Evolutionary conservation across 2,888 invertebrate species (phyloP).

Genomic region (Drosophila kanekoi): DNA sequence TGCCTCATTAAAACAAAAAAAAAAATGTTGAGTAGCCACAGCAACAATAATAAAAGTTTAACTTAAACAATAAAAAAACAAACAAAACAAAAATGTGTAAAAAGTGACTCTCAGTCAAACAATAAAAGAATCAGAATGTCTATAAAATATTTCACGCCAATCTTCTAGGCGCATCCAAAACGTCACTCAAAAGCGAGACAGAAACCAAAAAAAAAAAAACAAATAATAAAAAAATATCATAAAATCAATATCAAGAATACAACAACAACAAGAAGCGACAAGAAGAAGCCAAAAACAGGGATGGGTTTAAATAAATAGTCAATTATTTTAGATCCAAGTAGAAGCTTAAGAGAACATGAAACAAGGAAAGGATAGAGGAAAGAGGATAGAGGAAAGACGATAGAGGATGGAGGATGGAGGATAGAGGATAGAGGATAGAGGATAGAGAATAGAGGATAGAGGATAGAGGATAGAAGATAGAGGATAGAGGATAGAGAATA

Average conservation of each 20-base stretch:
- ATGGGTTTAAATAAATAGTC: conserved; percentile 30
- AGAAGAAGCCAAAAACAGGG: conserved; percentile 33
- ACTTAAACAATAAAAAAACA: conserved; percentile 48
- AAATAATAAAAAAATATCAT: conserved; percentile 44
- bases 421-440: too few relatives aligned
- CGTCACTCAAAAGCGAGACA: conserved; percentile 41
- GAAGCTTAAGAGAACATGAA: neutral
- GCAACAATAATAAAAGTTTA: conserved; percentile 51
- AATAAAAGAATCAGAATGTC: conserved; percentile 59
- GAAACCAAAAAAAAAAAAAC: too few relatives aligned
- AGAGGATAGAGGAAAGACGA: too few relatives aligned
- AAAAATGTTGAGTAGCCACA: conserved; percentile 43
- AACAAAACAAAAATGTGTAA: conserved; percentile 64
- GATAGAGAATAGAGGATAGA: too few relatives aligned
- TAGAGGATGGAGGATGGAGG: too few relatives aligned
- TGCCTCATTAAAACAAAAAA: conserved; percentile 68
- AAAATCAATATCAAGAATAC: conserved; percentile 32
- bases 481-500: too few relatives aligned
- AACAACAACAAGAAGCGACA: conserved; percentile 1
- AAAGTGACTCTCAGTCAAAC: conserved; percentile 67
- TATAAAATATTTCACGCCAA: conserved; percentile 76
- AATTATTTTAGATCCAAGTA: neutral
- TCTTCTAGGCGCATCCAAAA: conserved; percentile 58
- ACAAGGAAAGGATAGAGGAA: neutral
- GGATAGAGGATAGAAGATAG: too few relatives aligned